Conservation (phyloP, 2,888 invertebrate genomes). For the Ophion ellenae region DNA sequence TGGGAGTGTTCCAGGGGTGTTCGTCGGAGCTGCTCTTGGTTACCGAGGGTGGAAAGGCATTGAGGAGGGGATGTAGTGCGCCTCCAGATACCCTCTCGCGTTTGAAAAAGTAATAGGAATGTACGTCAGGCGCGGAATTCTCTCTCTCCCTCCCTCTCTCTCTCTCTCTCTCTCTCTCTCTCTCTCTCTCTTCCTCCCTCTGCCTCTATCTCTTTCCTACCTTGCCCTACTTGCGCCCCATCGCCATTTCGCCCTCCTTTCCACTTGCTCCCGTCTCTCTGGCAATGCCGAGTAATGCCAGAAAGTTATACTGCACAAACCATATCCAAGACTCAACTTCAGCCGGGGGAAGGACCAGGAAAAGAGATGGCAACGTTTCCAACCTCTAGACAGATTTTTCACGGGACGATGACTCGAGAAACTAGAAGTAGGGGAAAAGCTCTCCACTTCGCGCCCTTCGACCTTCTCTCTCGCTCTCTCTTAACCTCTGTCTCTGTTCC, state of each 20-base stretch:
- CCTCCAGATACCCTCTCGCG: conserved; percentile 58
- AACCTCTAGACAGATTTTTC: conserved; percentile 65
- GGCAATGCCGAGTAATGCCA: conserved; percentile 69
- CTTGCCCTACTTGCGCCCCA: conserved; percentile 10
- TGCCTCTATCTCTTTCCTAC: conserved; percentile 21
- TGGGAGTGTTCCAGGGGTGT: not conserved
- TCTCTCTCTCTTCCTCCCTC: conserved; percentile 17
- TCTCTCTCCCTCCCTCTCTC: conserved; percentile 13
- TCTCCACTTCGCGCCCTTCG: not conserved
- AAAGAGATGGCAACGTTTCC: conserved; percentile 52
- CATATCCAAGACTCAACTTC: conserved; percentile 50
- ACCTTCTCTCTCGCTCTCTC: conserved; percentile 15
- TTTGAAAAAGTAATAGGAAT: conserved; percentile 76
- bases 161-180: conserved; percentile 18
- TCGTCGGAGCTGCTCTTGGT: conserved; percentile 36
- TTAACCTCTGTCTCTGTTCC: not conserved
- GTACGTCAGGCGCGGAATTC: conserved; percentile 50
- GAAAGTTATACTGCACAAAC: conserved; percentile 64
- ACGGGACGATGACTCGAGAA: conserved; percentile 66
- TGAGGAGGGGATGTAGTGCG: conserved; percentile 43
- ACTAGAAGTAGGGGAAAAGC: conserved; percentile 18
- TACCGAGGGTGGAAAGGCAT: conserved; percentile 33
- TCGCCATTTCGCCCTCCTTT: conserved; percentile 22
- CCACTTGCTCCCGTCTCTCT: conserved; percentile 48
- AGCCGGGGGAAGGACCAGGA: not conserved